Evolutionary conservation across 1,140 invertebrate species (phyloP).

Genomic region (Pogonus chalceus): DNA sequence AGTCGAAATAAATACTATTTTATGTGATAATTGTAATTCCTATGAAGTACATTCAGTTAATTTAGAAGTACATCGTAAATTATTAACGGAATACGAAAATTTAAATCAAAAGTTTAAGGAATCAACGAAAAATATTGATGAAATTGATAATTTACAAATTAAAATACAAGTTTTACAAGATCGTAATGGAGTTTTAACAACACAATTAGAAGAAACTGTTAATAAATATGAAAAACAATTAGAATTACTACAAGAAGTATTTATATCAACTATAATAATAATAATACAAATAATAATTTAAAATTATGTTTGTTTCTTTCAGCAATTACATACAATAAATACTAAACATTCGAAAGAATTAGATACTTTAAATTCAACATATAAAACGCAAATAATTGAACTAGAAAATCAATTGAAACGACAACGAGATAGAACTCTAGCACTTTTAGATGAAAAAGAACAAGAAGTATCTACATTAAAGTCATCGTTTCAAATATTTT

Average conservation of each 20-base stretch:
- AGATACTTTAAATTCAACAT: constrained; percentile 17
- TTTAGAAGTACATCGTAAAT: neutral
- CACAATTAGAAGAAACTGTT: neutral
- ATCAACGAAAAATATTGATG: neutral
- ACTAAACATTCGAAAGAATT: neutral
- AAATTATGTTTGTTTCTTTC: neutral
- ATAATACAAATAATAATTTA: constrained; percentile 25
- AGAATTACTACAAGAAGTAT: neutral
- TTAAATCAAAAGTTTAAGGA: neutral
- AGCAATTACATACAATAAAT: neutral
- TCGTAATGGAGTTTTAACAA: neutral
- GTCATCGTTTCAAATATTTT: constrained; percentile 44
- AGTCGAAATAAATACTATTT: neutral
- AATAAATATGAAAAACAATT: neutral
- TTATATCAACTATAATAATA: neutral
- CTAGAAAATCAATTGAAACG: constrained; percentile 67
- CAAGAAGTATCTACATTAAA: constrained; percentile 60
- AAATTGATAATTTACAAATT: neutral
- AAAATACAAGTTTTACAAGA: neutral
- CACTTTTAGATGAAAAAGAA: constrained; percentile 69
- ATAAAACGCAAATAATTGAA: constrained; percentile 44
- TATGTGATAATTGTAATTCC: neutral
- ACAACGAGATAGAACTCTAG: constrained; percentile 66
- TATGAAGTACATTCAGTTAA: neutral
- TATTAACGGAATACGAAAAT: neutral